Conservation (phyloP, 23 tunicate species). For the Oikopleura albicans region DNA sequence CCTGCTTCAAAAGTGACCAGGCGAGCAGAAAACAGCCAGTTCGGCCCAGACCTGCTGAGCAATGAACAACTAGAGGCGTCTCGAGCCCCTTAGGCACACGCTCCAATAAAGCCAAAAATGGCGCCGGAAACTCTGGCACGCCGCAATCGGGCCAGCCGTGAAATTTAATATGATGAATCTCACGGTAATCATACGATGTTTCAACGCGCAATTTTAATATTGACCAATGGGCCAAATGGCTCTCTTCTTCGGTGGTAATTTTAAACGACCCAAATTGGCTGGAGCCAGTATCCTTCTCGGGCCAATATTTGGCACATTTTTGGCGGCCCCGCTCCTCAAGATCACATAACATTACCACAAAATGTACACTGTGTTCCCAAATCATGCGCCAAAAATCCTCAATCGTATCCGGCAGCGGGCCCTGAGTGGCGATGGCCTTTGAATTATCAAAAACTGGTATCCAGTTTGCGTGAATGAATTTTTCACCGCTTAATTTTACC, state of each 20-base stretch:
- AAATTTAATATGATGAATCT: slow-evolving; percentile 64
- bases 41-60: slow-evolving; percentile 40
- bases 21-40: slow-evolving; percentile 1
- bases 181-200: slow-evolving; percentile 19
- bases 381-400: slow-evolving; percentile 83
- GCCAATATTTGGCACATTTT: slow-evolving; percentile 2
- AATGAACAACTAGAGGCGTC: slow-evolving; percentile 54
- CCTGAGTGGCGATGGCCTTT: not conserved
- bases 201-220: not conserved
- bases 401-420: slow-evolving; percentile 49
- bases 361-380: slow-evolving; percentile 57
- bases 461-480: slow-evolving; percentile 12
- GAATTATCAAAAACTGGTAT: not conserved
- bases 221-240: not conserved
- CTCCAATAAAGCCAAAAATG: slow-evolving; percentile 66
- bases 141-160: slow-evolving; percentile 99
- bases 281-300: not conserved
- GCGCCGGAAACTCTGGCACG: slow-evolving; percentile 90
- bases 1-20: not conserved
- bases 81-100: slow-evolving; percentile 41
- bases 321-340: slow-evolving; percentile 61
- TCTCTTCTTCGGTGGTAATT: not conserved
- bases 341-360: slow-evolving; percentile 74
- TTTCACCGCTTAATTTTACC: not conserved
- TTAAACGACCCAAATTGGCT: not conserved